Base-by-base conservation (phyloP, 2,797 vertebrate genomes). In the Chelmon rostratus region DNA sequence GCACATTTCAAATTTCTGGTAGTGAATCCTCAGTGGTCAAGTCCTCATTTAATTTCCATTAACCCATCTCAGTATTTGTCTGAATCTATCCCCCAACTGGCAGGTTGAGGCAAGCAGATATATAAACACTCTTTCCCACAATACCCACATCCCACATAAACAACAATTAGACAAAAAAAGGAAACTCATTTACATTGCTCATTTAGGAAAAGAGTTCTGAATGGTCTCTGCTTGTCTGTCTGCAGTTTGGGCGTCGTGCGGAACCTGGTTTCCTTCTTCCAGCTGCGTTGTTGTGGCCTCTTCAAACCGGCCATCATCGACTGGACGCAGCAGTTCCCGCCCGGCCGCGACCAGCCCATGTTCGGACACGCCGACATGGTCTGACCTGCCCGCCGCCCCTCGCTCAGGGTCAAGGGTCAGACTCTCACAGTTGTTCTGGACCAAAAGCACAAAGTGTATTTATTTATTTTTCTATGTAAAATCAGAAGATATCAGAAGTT, bases 261-360 rank as follows among this genome's bases (percentile, higher is more conserved):
- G 94, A 99, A 99, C 92, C 90, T 98, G 64, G 94, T 95, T 44
- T 96, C 98, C 70, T 98, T 99, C 91, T 99, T 99, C 90, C 97
- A 96, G 54, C 96, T 98, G 79, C 91, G 96, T 11, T 99, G 97
- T 65, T 99, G 97, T 53, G 98, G 97, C 76, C 82, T 97, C 89
- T 95, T 96, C 77, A 98, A 97, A 80, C 96, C 96, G 1, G 92
- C 91, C 2, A 0, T 93, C 1, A 88, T 97, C 59, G 98, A 99
- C 87, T 99, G 98, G 98, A 97, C 97, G 8, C 96, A 97, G 76
- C 97, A 98, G 82, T 95, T 96, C 47, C 95, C 95, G 2, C 88
- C 96, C 31, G 89, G 90, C 65, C 87, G 89, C 4, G 95, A 97
- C 59, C 94, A 92, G 12, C 68, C 90, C 42, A 90, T 95, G 81